Evolutionary conservation across 2,888 invertebrate species (phyloP).

Genomic region (Callosobruchus maculatus): DNA sequence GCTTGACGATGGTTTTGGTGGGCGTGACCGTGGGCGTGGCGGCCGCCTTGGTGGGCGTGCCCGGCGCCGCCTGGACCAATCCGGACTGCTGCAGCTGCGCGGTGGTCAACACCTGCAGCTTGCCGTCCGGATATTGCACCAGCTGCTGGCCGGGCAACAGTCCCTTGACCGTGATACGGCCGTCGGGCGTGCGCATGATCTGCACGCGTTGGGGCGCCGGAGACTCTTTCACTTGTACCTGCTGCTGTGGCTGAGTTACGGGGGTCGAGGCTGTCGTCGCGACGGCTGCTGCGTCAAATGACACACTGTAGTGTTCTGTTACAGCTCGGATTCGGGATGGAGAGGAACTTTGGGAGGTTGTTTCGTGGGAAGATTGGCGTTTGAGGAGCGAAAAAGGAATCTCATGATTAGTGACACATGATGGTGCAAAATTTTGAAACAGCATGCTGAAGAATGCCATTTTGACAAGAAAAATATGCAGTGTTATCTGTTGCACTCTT

Average conservation of each 20-base stretch:
- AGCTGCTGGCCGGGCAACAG: slow-evolving; percentile 89
- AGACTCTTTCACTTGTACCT: slow-evolving; percentile 27
- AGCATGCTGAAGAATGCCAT: too few relatives aligned
- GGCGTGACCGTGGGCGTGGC: slow-evolving; percentile 21
- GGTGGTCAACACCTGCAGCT: slow-evolving; percentile 77
- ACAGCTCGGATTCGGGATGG: not conserved
- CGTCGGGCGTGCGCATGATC: slow-evolving; percentile 85
- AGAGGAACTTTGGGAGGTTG: not conserved
- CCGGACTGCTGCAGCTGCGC: slow-evolving; percentile 54
- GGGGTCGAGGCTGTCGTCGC: slow-evolving; percentile 3
- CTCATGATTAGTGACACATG: not conserved
- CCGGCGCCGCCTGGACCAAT: slow-evolving; percentile 45
- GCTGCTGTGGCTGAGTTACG: slow-evolving; percentile 15
- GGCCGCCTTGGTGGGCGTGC: slow-evolving; percentile 32
- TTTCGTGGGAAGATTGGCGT: not conserved
- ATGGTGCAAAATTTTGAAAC: too few relatives aligned
- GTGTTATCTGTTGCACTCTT: too few relatives aligned
- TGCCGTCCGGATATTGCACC: slow-evolving; percentile 90
- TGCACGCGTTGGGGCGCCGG: slow-evolving; percentile 73
- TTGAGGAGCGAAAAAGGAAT: not conserved
- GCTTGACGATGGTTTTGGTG: slow-evolving; percentile 31
- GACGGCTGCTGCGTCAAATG: not conserved
- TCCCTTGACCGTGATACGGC: slow-evolving; percentile 88
- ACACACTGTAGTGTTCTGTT: not conserved
- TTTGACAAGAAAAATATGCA: too few relatives aligned